Base-by-base conservation (phyloP, 1,140 invertebrate genomes). In the Mya arenaria region DNA sequence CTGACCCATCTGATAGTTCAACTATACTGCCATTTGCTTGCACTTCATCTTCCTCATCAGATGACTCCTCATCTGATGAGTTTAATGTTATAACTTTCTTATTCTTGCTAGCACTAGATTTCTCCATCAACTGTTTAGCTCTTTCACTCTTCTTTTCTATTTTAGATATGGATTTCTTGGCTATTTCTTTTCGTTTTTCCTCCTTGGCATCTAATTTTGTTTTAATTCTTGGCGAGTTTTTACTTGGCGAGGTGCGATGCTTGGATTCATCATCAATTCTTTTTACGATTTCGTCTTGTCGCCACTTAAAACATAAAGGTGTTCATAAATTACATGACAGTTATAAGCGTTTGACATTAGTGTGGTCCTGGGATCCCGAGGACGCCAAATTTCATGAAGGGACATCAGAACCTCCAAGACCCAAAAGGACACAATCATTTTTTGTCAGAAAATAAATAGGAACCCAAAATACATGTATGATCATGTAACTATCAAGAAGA, bases 121-220 rank as follows among this genome's bases (percentile, higher is more conserved):
- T 68, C 44, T 80, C 77, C 48, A 56, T 78, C 32, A 68, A 44
- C 30, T 44, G 37, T 32, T 69, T 69, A 8, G 63, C 37, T 80
- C 48, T 69, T 62, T 58, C 65, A 71, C 65, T 71, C 32, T 80
- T 80, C 68, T 65, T 37, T 69, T 69, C 30, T 15, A 52, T 62
- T 55, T 62, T 68, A 83, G 82, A n/a, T 32, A 79, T 34, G 72
- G 58, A 82, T 88, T 88, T 71, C 80, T 66, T 72, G 84, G 87
- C 69, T 83, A 84, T 56, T 71, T 80, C 77, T 62, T 71, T 80
- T 13, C 63, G 77, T 48, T 71, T 80, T 71, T 80, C 77, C 28
- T 80, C 77, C 32, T 80, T 80, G 36, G 65, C 77, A 25, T 82
- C 79, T 48, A 82, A 55, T 66, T 82, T 82, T 65, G 79, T 52